Conservation (phyloP, 1,140 invertebrate genomes). For the Papilio xuthus region DNA sequence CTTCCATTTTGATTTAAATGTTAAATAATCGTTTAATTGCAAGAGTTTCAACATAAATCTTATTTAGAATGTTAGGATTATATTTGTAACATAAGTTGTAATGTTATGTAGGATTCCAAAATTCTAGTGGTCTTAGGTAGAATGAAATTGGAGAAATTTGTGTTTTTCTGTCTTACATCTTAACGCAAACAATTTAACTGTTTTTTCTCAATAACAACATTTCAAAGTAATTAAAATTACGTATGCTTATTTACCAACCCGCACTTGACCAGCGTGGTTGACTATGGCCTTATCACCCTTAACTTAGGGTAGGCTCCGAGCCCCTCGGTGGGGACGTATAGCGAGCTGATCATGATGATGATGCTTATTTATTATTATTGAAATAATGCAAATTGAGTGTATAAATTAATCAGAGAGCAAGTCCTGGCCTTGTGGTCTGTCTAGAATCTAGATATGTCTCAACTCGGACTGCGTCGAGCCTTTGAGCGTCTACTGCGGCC, state of each 20-base stretch:
- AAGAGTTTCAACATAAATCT: neutral
- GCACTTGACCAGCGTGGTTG: too few species aligned
- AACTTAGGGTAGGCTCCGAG: too few species aligned
- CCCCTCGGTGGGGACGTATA: too few species aligned
- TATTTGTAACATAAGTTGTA: neutral
- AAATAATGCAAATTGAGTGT: neutral
- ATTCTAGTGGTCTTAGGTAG: neutral
- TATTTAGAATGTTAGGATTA: neutral
- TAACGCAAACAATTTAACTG: neutral
- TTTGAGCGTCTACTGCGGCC: constrained; percentile 40
- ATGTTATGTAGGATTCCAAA: neutral
- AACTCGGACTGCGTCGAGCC: constrained; percentile 17
- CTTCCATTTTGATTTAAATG: constrained; percentile 44
- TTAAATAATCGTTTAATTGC: constrained; percentile 43
- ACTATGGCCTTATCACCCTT: too few species aligned
- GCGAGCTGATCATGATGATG: too few species aligned
- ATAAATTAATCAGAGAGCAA: neutral
- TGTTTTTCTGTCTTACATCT: too few species aligned
- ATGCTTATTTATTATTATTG: too few species aligned
- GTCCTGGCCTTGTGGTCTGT: neutral
- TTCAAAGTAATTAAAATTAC: too few species aligned
- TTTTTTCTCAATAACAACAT: too few species aligned
- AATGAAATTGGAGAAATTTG: too few species aligned
- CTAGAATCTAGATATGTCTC: neutral
- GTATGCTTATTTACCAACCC: too few species aligned